These are phyloP conservation scores for Hiodon tergisus DNA, from an alignment of 2,113 vertebrate species.

Conservation along the genomic window DNA sequence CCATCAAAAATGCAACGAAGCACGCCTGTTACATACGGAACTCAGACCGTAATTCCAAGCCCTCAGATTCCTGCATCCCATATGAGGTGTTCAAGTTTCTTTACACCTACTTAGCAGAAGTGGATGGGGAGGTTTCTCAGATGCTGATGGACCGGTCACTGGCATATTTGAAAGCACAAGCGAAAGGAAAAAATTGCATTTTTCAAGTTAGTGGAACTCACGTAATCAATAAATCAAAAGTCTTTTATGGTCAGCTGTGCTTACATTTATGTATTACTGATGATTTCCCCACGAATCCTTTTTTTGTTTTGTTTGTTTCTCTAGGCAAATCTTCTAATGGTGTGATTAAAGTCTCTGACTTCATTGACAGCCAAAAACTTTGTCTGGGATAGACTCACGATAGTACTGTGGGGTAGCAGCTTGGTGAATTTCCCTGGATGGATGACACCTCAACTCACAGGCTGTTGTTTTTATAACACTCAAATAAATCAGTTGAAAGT, in stretches of 20 bases:
- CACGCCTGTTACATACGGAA: constrained; percentile 58
- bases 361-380: constrained; percentile 56
- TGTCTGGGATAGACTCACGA: constrained; percentile 47
- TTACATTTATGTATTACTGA: not conserved
- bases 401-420: too few species aligned
- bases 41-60: constrained; percentile 43
- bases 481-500: too few species aligned
- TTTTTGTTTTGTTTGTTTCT: constrained; percentile 26
- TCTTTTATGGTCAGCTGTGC: too few species aligned
- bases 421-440: too few species aligned
- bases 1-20: constrained; percentile 58
- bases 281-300: constrained; percentile 9
- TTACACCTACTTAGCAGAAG: constrained; percentile 54
- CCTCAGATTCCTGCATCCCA: constrained; percentile 44
- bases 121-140: constrained; percentile 57
- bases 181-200: constrained; percentile 43
- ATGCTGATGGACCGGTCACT: constrained; percentile 55
- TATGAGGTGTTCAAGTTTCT: constrained; percentile 62
- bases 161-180: constrained; percentile 55
- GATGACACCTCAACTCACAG: too few species aligned
- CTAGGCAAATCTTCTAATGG: constrained; percentile 57
- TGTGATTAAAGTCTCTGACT: constrained; percentile 60
- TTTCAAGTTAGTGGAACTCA: not conserved
- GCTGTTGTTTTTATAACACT: too few species aligned
- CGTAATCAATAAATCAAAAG: too few species aligned